Evolutionary conservation across 2,888 invertebrate genomes (phyloP), one percentile per base, ranked within the genome.

Genomic region (Caenorhabditis sulstoni): DNA sequence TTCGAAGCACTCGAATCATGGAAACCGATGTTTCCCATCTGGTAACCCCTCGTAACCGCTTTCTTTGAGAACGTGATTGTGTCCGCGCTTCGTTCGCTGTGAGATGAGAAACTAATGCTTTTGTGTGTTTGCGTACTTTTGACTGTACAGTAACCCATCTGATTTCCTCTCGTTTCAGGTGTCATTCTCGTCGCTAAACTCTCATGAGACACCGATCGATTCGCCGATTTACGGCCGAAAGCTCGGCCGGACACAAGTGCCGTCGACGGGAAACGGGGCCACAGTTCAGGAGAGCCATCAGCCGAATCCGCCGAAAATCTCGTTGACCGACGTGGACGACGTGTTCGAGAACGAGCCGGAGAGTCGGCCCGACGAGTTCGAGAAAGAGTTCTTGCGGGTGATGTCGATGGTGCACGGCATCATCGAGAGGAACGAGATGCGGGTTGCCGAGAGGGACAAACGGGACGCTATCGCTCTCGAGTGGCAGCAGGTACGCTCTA

Each of bases 401-500:
- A 93, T 93, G 91, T 94, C 92, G 86, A 93, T 93, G 90, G 93
- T 94, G 39, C 93, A 94, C 90, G 92, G 93, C 81, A 95, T 94
- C 4, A 94, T 95, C 76, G 95, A 95, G 86, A 73, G 89, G 52
- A 89, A 89, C 61, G 89, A 89, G 55, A 93, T 94, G 88, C 93
- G 95, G 4, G 93, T 95, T 8, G 93, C 93, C 0, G 94, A 95
- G 86, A 94, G 94, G 90, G 95, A 95, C 89, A 92, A 94, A 62
- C 92, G 94, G 64, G 95, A 95, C 87, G 93, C 94, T 58, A 94
- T 94, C 77, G 94, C 94, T 89, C 91, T 94, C 66, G 95, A 96
- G 90, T 96, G 95, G 95, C 94, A 94, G 86, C 93, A 93, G 87
- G 90, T 94, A 7, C 29, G 29, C 29, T 29, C 29, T 7, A 29